Percentiles rank a stretch among this genome's conserved stretches.
Evolutionary conservation across 2,113 vertebrate genomes (phyloP).

Genomic region (Shinisaurus crocodilurus): DNA sequence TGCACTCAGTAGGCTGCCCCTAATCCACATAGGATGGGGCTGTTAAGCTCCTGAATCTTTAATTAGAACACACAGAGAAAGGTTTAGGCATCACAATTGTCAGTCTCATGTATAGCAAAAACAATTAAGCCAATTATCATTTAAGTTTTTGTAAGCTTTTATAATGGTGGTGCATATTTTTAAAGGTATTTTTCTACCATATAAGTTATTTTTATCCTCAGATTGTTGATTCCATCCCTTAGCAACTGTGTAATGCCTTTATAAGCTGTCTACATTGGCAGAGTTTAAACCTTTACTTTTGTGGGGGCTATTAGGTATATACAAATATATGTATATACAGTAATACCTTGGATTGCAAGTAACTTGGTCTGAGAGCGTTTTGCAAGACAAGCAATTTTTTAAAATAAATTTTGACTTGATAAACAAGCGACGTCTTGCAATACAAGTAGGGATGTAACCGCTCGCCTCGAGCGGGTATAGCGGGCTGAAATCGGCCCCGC

Average conservation of each 20-base stretch:
- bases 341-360: no score
- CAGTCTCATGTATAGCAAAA: slow-evolving; percentile 45
- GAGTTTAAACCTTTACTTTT: neutral
- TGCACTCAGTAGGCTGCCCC: no score
- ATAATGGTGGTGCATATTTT: slow-evolving; percentile 52
- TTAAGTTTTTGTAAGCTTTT: slow-evolving; percentile 44
- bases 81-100: slow-evolving; percentile 36
- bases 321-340: no score
- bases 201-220: neutral
- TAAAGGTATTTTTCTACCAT: neutral
- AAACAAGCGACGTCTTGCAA: no score
- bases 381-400: no score
- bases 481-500: no score
- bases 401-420: no score
- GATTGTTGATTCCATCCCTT: slow-evolving; percentile 2
- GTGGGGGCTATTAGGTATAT: neutral
- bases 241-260: slow-evolving; percentile 3
- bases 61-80: slow-evolving; percentile 24
- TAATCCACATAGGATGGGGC: no score
- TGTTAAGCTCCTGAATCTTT: slow-evolving; percentile 15
- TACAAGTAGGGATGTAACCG: no score
- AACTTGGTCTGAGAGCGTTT: no score
- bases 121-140: slow-evolving; percentile 51
- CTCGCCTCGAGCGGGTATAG: no score
- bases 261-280: neutral